Percentiles rank a stretch among this genome's conserved stretches.
Evolutionary conservation across 2,888 invertebrate genomes (phyloP).

Genomic region (Hirtodrosophila alboralis): DNA sequence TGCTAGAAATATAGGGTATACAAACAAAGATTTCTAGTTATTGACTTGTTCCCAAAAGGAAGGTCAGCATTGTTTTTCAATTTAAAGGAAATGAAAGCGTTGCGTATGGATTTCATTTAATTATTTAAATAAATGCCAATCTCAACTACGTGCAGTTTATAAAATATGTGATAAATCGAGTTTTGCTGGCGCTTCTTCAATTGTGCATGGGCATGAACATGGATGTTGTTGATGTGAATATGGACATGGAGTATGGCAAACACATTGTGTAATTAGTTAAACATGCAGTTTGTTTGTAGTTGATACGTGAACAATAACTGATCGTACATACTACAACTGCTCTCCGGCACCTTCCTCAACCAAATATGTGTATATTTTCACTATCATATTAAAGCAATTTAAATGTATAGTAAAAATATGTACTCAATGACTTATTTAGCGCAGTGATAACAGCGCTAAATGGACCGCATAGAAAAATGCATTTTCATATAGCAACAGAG

Average conservation of each 20-base stretch:
- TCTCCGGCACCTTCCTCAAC: background rate
- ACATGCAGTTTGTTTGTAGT: conserved; percentile 23
- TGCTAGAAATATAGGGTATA: too few species aligned
- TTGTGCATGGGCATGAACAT: conserved; percentile 14
- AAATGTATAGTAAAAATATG: conserved; percentile 31
- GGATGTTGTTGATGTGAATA: conserved; percentile 4
- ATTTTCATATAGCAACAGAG: background rate
- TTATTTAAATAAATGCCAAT: background rate
- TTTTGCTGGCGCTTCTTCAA: background rate
- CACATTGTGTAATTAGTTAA: conserved; percentile 48
- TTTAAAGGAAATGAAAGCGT: background rate
- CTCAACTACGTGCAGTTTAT: conserved; percentile 25
- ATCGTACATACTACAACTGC: conserved; percentile 4
- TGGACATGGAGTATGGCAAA: conserved; percentile 3
- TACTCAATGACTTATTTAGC: conserved; percentile 53
- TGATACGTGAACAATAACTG: conserved; percentile 13
- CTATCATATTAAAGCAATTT: conserved; percentile 22
- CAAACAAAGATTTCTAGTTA: too few species aligned
- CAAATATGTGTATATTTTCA: background rate
- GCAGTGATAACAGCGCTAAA: conserved; percentile 56
- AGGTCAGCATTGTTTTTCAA: too few species aligned
- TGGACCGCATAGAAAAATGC: conserved; percentile 17
- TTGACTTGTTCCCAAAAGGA: too few species aligned
- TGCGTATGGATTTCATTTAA: conserved; percentile 21
- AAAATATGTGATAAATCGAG: conserved; percentile 30